Evolutionary conservation across 2,797 vertebrate genomes (phyloP), one percentile per base, ranked within the genome.

Genomic region (Jordanella pulchra): DNA sequence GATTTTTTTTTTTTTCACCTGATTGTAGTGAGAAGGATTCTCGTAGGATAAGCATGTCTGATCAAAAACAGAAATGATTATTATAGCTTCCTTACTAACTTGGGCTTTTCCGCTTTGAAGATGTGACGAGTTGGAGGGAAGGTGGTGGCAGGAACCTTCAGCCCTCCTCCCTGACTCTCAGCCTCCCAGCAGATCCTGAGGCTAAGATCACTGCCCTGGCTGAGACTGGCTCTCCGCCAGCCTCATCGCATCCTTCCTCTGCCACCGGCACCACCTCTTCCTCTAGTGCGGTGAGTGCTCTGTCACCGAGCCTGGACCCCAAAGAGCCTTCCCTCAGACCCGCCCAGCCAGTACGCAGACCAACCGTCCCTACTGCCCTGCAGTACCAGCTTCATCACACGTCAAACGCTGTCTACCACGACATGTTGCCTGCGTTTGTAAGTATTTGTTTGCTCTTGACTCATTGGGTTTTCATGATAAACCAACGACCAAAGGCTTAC

Each of bases 111-210:
- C 12, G 7, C 54, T 44, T 71, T 64, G 18, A 87, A 99, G 98
- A 99, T 93, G 98, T 98, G 90, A 98, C 97, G 11, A 99, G 97
- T 93, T 99, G 98, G 98, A 97, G 98, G 96, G 98, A 99, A 96
- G 98, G 98, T 91, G 98, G 98, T 91, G 97, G 97, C 94, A 96
- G 97, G 95, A 98, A 96, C 94, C 96, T 98, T 83, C 95, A 94
- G 76, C 94, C 95, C 85, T 89, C 91, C 17, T 88, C 91, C 69
- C 82, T 93, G 78, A 90, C 91, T 78, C 88, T 91, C 32, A 76
- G 91, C 82, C 83, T 90, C 69, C 89, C 93, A 82, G 76, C 91
- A 67, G 95, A 95, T 51, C 81, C 93, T 30, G 95, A 95, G 92
- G 91, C 83, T 81, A 95, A 95, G 77, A 65, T 73, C 83, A 85